Base-by-base conservation (phyloP, 2,113 vertebrate genomes). In the Brevimyrus niger region DNA sequence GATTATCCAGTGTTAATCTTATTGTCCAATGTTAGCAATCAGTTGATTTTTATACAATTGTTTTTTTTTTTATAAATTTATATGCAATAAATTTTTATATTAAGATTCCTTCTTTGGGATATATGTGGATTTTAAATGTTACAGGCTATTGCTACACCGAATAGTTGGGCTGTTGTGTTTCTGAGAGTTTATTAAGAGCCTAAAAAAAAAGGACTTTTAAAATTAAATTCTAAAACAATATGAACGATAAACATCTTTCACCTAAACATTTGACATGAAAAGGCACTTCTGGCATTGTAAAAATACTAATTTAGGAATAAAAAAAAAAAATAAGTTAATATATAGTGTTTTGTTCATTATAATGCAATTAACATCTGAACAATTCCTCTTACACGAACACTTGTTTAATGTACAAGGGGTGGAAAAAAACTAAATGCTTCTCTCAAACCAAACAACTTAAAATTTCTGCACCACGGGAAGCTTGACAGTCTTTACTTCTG, bases 401-500 rank as follows among this genome's bases (percentile, higher is more conserved):
- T 65, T 47, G 82, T 58, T 51, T 73, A 65, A 48, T 87, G 84
- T 83, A 87, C 42, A 86, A 35, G 61, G 35, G 35, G 55, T 38
- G 35, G 44, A 21, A 58, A 17, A 44, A 58, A 87, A 73, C 19
- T 11, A 83, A 83, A 46, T 31, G 51, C 13, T 58, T 85, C 38
- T 35, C 31, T 9, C 38, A 19, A 61, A 47, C 2, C 44, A 11
- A 50, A 83, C 23, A 53, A 53, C 31, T 89, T 91, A 97, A 92
- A 96, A 96, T 53, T 92, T 95, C 91, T 96, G 96, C 55, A 92
- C 92, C 94, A 97, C 93, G 19, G 97, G 95, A 92, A 98, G 96
- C 95, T 97, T 98, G 92, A 99, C 97, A 73, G 98, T 99, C 96
- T 99, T 98, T 92, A 99, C 96, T 96, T 99, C 98, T 47, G 98